Evolutionary conservation across 2,888 invertebrate genomes (phyloP).

Genomic region (Rhopalosiphum nymphaeae): DNA sequence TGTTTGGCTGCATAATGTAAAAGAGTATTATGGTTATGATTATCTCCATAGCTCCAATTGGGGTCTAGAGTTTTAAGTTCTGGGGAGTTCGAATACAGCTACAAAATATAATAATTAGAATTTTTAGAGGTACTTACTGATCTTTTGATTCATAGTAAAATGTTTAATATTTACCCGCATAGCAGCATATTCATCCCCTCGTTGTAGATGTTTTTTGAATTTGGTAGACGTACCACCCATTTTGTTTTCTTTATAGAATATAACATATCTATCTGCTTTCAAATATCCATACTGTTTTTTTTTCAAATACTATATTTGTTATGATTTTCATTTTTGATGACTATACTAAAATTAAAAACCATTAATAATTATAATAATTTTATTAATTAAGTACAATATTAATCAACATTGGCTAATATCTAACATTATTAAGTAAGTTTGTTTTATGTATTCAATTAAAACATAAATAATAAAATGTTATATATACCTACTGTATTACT

Average conservation of each 20-base stretch:
- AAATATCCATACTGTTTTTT: conserved; percentile 17
- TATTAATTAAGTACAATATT: neutral
- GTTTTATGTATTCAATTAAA: neutral
- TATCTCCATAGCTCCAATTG: conserved; percentile 78
- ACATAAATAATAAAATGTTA: neutral
- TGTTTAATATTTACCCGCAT: conserved; percentile 73
- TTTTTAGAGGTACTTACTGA: neutral
- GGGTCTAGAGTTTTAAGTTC: conserved; percentile 78
- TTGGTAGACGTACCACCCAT: conserved; percentile 81
- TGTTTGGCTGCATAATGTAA: conserved; percentile 78
- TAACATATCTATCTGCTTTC: conserved; percentile 50
- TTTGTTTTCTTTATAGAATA: conserved; percentile 65
- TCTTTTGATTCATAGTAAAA: neutral
- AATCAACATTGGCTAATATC: neutral
- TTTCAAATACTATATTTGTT: neutral
- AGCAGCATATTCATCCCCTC: conserved; percentile 80
- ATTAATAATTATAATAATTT: neutral
- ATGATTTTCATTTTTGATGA: conserved; percentile 1
- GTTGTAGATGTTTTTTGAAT: conserved; percentile 78
- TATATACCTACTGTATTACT: neutral
- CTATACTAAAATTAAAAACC: conserved; percentile 1
- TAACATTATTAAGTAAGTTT: neutral
- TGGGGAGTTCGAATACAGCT: conserved; percentile 76
- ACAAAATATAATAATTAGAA: conserved; percentile 69
- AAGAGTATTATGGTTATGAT: conserved; percentile 78